Base-by-base conservation (phyloP, 2,113 vertebrate genomes). In the Prunella himalayana region DNA sequence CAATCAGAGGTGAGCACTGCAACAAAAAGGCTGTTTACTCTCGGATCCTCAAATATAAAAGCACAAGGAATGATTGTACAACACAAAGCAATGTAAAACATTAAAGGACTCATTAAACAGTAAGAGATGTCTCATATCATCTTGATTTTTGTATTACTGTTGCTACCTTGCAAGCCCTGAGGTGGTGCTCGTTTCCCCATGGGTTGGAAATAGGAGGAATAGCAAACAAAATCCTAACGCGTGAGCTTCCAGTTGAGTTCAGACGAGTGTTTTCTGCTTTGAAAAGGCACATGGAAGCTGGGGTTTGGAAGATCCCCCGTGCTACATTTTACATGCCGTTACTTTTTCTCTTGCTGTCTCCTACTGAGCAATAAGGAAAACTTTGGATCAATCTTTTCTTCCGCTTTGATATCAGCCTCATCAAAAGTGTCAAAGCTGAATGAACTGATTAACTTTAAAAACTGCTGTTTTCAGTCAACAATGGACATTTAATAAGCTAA, bases 1-100 rank as follows among this genome's bases (percentile, higher is more conserved):
- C 91, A 73, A 98, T 99, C 96, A 99, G 98, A 98, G 98, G 99
- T 99, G 98, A 98, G 98, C 97, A 98, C 97, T 98, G 97, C 97
- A 97, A 95, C 97, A 98, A 98, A 98, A 98, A 98, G 98, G 97
- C 97, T 97, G 96, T 98, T 98, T 98, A 98, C 97, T 98, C 98
- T 98, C 97, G 98, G 98, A 98, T 98, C 98, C 98, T 96, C 98
- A 98, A 97, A 98, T 97, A 98, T 98, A 98, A 98, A 97, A 97
- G 97, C 98, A 96, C 97, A 96, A 98, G 98, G 97, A 98, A 97
- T 98, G 98, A 98, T 98, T 98, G 97, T 98, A 97, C 98, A 97
- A 97, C 98, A 98, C 96, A 98, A 97, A 98, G 95, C 97, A 96
- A 97, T 97, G 97, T 97, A 96, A 98, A 98, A 97, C 98, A 98